Evolutionary conservation across 2,113 vertebrate species (phyloP), one percentile per base, ranked within the genome.

Genomic region (Pagrus major): DNA sequence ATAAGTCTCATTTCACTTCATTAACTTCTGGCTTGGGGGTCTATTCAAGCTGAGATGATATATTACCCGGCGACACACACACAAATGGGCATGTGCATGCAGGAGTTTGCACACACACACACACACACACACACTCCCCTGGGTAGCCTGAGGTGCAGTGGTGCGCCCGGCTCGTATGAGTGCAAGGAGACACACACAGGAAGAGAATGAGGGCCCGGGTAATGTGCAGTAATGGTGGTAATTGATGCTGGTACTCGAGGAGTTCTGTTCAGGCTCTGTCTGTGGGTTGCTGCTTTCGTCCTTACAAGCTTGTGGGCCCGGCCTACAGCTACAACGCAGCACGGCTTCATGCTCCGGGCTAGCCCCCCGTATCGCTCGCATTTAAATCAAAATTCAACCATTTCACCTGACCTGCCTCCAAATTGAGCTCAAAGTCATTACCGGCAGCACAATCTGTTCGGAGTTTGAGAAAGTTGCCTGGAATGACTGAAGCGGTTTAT

Each of bases 1-100:
- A 96, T 95, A 94, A 94, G 90, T 93, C 92, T 95, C 89, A 95
- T 95, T 95, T 94, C 90, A 93, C 91, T 93, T 95, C 94, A 96
- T 95, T 95, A 95, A 94, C 93, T 92, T 85, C 89, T 94, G 89
- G 90, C 89, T 92, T 89, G 86, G 93, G 93, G 94, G 90, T 92
- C 91, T 87, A 84, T 93, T 94, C 92, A 87, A 84, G 91, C 92
- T 77, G 81, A 86, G 89, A 94, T 94, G 93, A 94, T 94, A 80
- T 91, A 94, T 95, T 90, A 90, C 91, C 87, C 61, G 3, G 56
- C 25, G 25, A 73, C 83, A 72, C 81, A 58, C 85, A 72, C 60
- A 68, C 75, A 75, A 16, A 61, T 35, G 21, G 18, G 65, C 67
- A 51, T 51, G 47, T 54, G 42, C 31, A 52, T 37, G 39, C 75